A percentile compares a stretch with the other conserved stretches of the same genome.
Conservation (phyloP, 1,140 invertebrate species). For the Drosophila rufa region DNA sequence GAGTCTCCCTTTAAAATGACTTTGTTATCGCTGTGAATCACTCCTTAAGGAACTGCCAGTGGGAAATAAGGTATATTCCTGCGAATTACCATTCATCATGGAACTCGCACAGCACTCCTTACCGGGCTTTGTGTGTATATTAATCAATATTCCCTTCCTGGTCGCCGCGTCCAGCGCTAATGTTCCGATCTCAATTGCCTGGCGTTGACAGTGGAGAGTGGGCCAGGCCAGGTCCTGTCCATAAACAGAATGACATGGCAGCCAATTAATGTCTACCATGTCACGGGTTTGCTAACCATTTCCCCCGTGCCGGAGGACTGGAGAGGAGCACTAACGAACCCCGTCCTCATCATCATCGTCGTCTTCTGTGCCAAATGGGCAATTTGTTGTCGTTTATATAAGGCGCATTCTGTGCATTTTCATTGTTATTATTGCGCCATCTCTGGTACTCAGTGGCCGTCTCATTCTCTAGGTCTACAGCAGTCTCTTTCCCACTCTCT, state of each 20-base stretch:
- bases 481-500: constrained; percentile 23
- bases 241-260: constrained; percentile 81
- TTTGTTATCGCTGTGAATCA: constrained; percentile 2
- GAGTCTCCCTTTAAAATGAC: neutral
- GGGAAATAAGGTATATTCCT: constrained; percentile 8
- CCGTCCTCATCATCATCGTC: constrained; percentile 58
- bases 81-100: constrained; percentile 30
- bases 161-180: constrained; percentile 36
- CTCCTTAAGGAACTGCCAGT: constrained; percentile 1
- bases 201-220: constrained; percentile 61
- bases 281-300: constrained; percentile 39
- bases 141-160: constrained; percentile 57
- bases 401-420: constrained; percentile 81
- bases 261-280: constrained; percentile 80
- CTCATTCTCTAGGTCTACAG: constrained; percentile 5
- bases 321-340: constrained; percentile 28
- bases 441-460: constrained; percentile 4
- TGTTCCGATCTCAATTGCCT: constrained; percentile 61
- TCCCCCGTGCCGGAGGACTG: constrained; percentile 10
- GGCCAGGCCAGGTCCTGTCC: constrained; percentile 38
- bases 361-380: constrained; percentile 79
- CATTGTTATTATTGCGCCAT: constrained; percentile 79
- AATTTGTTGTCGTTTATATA: constrained; percentile 80
- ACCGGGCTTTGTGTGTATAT: constrained; percentile 24
- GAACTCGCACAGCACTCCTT: constrained; percentile 19